A percentile compares a stretch with the other conserved stretches of the same genome.
phyloP scores from a whole-genome alignment of 92 coral and sea anemone genomes.

The Parazoanthus darwini region DNA sequence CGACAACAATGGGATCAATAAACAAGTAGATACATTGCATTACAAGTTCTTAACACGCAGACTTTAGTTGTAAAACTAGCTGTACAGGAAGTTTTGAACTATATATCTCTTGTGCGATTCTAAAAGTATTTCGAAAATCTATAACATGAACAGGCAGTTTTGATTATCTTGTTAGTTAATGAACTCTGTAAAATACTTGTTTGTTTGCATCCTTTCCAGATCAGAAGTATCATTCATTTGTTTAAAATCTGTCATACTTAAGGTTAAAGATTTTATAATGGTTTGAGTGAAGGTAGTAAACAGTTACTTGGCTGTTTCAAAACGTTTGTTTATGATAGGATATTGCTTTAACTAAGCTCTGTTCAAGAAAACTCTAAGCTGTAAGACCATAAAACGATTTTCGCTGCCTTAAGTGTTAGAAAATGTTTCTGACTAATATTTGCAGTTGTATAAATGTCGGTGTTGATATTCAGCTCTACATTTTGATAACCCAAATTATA shows the following conservation, averaged over 20 bases:
- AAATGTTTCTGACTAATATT: background rate
- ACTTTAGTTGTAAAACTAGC: background rate
- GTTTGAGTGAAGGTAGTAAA: background rate
- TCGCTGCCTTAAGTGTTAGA: background rate
- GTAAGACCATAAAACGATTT: background rate
- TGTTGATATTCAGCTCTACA: background rate
- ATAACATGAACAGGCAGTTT: too few species aligned
- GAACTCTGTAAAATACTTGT: background rate
- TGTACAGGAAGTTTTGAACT: background rate
- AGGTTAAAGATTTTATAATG: too few species aligned
- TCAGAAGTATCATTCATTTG: background rate
- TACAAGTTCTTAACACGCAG: background rate
- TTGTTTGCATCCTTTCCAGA: background rate
- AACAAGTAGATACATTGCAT: background rate
- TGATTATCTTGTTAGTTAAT: background rate
- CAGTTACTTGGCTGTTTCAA: background rate
- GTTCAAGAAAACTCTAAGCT: background rate
- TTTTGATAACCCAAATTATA: background rate
- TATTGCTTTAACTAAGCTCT: too few species aligned
- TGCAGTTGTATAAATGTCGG: background rate
- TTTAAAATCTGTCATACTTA: background rate
- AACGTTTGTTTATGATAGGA: background rate
- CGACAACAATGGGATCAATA: background rate
- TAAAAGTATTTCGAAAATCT: background rate
- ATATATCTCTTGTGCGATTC: too few species aligned